Conservation (phyloP, 2,113 vertebrate species). For the Holacanthus passer region DNA sequence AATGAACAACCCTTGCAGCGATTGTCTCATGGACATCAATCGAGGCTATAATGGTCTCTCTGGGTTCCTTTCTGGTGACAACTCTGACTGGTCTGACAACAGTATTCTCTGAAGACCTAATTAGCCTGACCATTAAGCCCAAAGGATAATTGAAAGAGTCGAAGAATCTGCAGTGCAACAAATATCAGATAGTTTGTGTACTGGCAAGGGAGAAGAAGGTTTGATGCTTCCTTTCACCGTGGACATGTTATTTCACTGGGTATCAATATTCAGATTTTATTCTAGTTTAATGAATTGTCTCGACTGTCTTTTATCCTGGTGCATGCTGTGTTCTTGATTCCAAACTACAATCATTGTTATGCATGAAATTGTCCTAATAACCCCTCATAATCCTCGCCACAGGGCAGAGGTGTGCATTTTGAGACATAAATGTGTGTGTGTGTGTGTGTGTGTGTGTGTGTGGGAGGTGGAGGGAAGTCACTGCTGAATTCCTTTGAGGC, state of each 20-base stretch:
- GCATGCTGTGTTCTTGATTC: neutral
- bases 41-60: slow-evolving; percentile 65
- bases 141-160: slow-evolving; percentile 43
- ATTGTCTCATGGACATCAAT: slow-evolving; percentile 62
- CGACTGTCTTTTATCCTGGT: neutral
- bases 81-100: slow-evolving; percentile 62
- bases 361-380: slow-evolving; percentile 32
- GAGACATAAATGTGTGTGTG: slow-evolving; percentile 1
- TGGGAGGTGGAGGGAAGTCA: slow-evolving; percentile 14
- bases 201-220: slow-evolving; percentile 2
- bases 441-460: slow-evolving; percentile 26
- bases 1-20: slow-evolving; percentile 56
- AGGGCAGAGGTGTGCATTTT: neutral
- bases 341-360: slow-evolving; percentile 15
- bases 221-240: neutral
- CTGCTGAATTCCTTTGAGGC: slow-evolving; percentile 56
- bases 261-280: neutral
- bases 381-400: slow-evolving; percentile 17
- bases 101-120: slow-evolving; percentile 72
- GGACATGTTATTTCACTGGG: neutral
- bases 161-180: slow-evolving; percentile 25
- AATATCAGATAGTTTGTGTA: slow-evolving; percentile 24
- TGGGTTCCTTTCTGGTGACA: slow-evolving; percentile 64
- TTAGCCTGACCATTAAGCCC: slow-evolving; percentile 70
- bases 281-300: slow-evolving; percentile 19